These are phyloP conservation scores for Dasysyrphus albostriatus DNA, from an alignment of 2,888 invertebrate genomes.

Conservation along the genomic window DNA sequence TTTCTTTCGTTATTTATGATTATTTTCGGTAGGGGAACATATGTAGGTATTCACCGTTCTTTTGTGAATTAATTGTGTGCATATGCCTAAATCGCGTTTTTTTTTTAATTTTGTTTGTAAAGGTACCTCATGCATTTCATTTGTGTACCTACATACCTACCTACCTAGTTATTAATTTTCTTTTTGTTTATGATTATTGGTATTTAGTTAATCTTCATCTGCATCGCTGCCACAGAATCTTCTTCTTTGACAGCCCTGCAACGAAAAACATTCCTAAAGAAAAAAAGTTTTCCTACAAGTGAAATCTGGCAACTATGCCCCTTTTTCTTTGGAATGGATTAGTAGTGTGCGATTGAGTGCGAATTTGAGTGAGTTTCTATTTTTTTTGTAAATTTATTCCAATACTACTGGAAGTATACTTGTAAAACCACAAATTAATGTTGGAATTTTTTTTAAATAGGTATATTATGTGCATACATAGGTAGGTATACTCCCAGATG, in stretches of 20 bases:
- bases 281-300: slow-evolving; percentile 3
- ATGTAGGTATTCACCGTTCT: slow-evolving; percentile 35
- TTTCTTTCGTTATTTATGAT: slow-evolving; percentile 7
- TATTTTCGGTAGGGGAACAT: slow-evolving; percentile 4
- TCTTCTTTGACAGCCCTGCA: slow-evolving; percentile 40
- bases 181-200: slow-evolving; percentile 60
- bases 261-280: slow-evolving; percentile 50
- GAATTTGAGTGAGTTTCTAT: slow-evolving; percentile 62
- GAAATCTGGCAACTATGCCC: slow-evolving; percentile 68
- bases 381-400: slow-evolving; percentile 38
- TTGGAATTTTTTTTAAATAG: background rate
- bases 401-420: slow-evolving; percentile 49
- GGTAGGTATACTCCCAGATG: slow-evolving; percentile 44
- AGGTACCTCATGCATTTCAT: background rate
- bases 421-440: slow-evolving; percentile 36
- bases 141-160: background rate
- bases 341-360: slow-evolving; percentile 41
- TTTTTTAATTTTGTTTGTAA: slow-evolving; percentile 13
- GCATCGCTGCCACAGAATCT: slow-evolving; percentile 46
- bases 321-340: slow-evolving; percentile 41
- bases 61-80: slow-evolving; percentile 19
- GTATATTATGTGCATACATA: background rate
- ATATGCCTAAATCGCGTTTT: slow-evolving; percentile 27
- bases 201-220: slow-evolving; percentile 18
- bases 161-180: slow-evolving; percentile 31